Percentiles rank a stretch among this genome's conserved stretches.
Evolutionary conservation across 2,888 invertebrate species (phyloP).

Genomic region (Amphipoea lucens): DNA sequence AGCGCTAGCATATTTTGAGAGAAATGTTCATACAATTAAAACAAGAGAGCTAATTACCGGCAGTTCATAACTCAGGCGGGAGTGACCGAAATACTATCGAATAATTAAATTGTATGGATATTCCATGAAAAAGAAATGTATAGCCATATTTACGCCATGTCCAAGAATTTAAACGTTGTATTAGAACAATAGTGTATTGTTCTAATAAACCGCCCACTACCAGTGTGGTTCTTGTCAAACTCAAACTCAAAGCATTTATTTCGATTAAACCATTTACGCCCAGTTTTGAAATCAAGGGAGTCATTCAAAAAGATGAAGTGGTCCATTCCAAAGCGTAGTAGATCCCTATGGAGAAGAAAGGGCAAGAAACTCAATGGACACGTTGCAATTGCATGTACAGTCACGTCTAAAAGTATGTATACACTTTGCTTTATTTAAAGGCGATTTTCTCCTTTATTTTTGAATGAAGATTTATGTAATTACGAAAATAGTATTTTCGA

Average conservation of each 20-base stretch:
- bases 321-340: no score
- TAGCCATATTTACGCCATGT: not conserved
- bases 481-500: no score
- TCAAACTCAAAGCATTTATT: not conserved
- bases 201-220: no score
- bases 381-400: not conserved
- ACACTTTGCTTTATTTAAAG: no score
- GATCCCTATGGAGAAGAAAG: not conserved
- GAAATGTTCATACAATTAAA: constrained; percentile 14
- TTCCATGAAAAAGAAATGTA: not conserved
- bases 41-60: constrained; percentile 16
- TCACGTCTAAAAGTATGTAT: no score
- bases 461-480: no score
- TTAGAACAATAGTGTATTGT: not conserved
- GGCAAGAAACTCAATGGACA: not conserved
- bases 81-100: constrained; percentile 9
- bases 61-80: constrained; percentile 6
- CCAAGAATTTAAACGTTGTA: not conserved
- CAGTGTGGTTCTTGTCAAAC: not conserved
- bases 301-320: no score
- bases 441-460: no score
- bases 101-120: not conserved
- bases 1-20: constrained; percentile 5
- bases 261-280: no score
- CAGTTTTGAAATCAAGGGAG: no score